Percentiles rank a stretch among this genome's conserved stretches.
Conservation (phyloP, 2,797 vertebrate genomes). For the Acrossocheilus wenchowensis region DNA sequence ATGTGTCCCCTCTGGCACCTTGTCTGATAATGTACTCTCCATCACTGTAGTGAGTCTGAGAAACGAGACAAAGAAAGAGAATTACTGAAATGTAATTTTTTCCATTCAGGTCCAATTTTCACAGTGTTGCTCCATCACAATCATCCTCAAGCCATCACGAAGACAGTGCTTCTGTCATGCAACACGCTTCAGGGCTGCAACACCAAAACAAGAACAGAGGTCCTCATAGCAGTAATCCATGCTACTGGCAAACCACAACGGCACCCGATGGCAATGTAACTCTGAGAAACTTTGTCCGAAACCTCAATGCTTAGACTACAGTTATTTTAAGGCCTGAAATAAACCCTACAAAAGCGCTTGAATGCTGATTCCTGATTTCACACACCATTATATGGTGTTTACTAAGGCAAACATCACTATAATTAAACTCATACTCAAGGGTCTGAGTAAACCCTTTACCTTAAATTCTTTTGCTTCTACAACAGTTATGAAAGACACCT, state of each 20-base stretch:
- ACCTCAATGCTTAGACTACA: not conserved
- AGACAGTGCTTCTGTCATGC: not conserved
- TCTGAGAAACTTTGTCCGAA: not conserved
- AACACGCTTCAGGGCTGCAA: conserved; percentile 10
- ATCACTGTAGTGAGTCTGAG: conserved; percentile 86
- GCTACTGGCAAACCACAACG: too few relatives aligned
- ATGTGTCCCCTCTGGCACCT: conserved; percentile 88
- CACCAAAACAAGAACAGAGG: not conserved
- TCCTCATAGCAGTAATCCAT: not conserved
- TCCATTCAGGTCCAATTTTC: conserved; percentile 1
- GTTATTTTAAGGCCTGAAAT: not conserved
- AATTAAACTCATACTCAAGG: not conserved
- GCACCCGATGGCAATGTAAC: too few relatives aligned
- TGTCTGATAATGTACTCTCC: conserved; percentile 89
- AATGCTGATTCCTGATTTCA: not conserved
- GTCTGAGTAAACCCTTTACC: not conserved
- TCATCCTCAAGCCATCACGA: conserved; percentile 22
- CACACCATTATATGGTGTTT: not conserved
- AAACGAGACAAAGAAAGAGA: conserved; percentile 12
- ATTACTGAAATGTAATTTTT: conserved; percentile 23
- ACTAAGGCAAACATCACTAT: not conserved
- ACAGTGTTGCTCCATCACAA: conserved; percentile 26
- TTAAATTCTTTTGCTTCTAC: not conserved
- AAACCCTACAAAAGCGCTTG: not conserved
- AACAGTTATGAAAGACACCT: not conserved